Evolutionary conservation across 2,797 vertebrate genomes (phyloP), one percentile per base, ranked within the genome.

Genomic region (Sciurus carolinensis): DNA sequence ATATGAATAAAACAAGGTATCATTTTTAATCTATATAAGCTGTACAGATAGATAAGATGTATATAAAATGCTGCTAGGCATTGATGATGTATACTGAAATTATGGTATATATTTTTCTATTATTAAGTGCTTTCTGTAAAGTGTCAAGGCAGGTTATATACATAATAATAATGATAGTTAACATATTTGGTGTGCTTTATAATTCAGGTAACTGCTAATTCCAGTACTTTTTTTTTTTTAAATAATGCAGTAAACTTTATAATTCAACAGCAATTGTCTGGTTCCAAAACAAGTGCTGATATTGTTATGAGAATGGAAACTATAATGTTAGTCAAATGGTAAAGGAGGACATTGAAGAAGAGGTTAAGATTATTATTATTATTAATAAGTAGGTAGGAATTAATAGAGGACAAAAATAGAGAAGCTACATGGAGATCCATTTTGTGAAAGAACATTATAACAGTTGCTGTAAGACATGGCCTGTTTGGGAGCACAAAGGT

Each of bases 21-120:
- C 28, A 44, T 93, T 82, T 96, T 91, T 83, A 86, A 96, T 96
- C 83, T 81, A 33, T 89, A 66, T 89, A 69, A 96, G 39, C 20
- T 75, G 13, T 87, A 67, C 14, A 80, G 52, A 67, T 84, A 92
- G 87, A 91, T 52, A 66, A 77, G 50, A 85, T 52, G 26, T 33
- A 62, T 52, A 79, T 39, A 64, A 54, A 86, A 95, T 24, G 0
- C 22, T 92, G 1, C 57, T n/a, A 87, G 33, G 22, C 42, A 91
- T 30, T 67, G 2, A 26, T 95, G n/a, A 9, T 79, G 7, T 54
- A 87, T 72, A 66, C 15, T 71, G 81, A 95, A 95, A 47, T 80
- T 75, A 76, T 75, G 87, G 47, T 24, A 83, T 59, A 62, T 4
- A 36, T 76, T 80, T 86, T 92, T 94, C 20, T 89, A 7, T 84